A percentile compares a stretch with the other conserved stretches of the same genome.
Conservation (phyloP, 2,797 vertebrate species). For the Brachyalestes nurse region DNA sequence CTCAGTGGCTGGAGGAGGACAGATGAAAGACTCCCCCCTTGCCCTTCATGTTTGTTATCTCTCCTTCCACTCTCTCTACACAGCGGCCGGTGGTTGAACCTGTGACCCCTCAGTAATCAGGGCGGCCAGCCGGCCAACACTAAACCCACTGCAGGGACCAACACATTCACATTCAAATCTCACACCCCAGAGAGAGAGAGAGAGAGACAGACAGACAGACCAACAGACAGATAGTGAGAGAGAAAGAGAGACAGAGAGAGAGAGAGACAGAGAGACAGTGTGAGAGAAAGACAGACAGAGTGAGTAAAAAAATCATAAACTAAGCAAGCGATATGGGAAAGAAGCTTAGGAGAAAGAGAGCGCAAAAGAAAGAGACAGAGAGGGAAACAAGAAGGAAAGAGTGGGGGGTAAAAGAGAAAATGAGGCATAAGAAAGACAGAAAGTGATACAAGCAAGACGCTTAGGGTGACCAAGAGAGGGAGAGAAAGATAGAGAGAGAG, state of each 20-base stretch:
- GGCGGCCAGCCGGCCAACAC: constrained; percentile 64
- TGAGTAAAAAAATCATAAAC: constrained; percentile 64
- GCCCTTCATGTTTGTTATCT: constrained; percentile 76
- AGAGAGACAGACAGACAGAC: constrained; percentile 63
- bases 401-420: constrained; percentile 13
- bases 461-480: constrained; percentile 66
- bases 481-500: constrained; percentile 21
- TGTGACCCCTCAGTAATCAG: constrained; percentile 68
- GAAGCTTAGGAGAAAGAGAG: constrained; percentile 58
- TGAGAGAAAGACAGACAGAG: constrained; percentile 17
- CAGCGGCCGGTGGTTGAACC: constrained; percentile 74
- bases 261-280: constrained; percentile 42
- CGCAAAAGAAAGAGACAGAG: not conserved
- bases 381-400: too few relatives aligned
- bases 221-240: constrained; percentile 31
- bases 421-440: constrained; percentile 67
- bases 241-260: constrained; percentile 6
- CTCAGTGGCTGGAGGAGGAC: constrained; percentile 50
- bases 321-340: constrained; percentile 56
- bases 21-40: constrained; percentile 55
- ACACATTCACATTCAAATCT: constrained; percentile 78
- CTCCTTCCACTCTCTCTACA: constrained; percentile 70
- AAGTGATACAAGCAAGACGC: constrained; percentile 56
- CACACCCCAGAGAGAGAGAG: constrained; percentile 68
- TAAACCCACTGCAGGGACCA: constrained; percentile 70